Base-by-base conservation (phyloP, 2,797 vertebrate species). In the Labroides dimidiatus region DNA sequence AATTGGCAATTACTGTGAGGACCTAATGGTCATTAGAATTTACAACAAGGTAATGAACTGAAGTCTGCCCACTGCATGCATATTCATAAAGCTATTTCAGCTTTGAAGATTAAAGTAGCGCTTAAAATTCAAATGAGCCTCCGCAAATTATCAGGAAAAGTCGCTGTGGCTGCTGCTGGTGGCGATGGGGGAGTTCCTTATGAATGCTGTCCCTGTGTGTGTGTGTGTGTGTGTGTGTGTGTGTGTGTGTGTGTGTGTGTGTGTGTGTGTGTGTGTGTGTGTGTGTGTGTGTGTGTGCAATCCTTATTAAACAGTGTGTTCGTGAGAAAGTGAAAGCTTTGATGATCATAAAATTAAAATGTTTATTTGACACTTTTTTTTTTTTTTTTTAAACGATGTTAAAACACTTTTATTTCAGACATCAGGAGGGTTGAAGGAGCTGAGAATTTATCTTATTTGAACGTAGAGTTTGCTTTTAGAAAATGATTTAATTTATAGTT, bases 1-100 rank as follows among this genome's bases (percentile, higher is more conserved):
- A 99, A 99, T 98, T 99, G 96, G 96, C 97, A 99, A 99, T 99
- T 99, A 99, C 97, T 97, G 97, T 95, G 96, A 98, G 96, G 97
- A 97, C 96, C 97, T 99, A 98, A 99, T 99, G 97, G 98, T 98
- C 98, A 98, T 99, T 99, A 99, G 97, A 98, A 99, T 98, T 97
- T 97, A 99, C 97, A 99, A 99, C 97, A 96, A 98, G 96, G 96
- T 99, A 99, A 99, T 99, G 97, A 99, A 99, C 96, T 98, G 96
- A 97, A 98, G 97, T 98, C 97, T 98, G 97, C 96, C 96, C 97
- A 97, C 95, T 95, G 94, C 96, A 99, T 99, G 97, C 96, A 99
- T 99, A 99, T 99, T 99, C 98, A 99, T 99, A 97, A 97, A 96
- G 96, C 96, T 95, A 96, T 97, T 96, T 97, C 96, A 95, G 96